phyloP scores from a whole-genome alignment of 1,140 invertebrate species.

The Lamellibrachia luymesi region DNA sequence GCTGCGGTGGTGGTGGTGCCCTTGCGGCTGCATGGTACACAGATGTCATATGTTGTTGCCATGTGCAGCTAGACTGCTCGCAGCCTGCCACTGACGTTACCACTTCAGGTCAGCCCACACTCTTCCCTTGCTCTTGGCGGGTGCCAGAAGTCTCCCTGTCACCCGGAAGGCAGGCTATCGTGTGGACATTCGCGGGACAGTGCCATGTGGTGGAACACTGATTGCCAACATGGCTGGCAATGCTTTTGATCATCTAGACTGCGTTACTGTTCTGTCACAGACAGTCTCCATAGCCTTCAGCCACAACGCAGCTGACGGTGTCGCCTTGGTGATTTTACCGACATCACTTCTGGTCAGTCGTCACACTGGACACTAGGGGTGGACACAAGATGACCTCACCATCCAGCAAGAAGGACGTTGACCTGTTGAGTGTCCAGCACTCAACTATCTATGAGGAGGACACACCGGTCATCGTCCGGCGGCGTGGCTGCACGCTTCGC shows the following conservation, averaged over 20 bases:
- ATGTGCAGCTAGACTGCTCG: not conserved
- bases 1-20: not conserved
- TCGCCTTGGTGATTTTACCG: not conserved
- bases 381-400: not conserved
- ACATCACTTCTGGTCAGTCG: not conserved
- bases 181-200: no score
- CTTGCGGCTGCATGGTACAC: not conserved
- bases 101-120: not conserved
- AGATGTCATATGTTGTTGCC: not conserved
- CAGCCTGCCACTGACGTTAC: not conserved
- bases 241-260: not conserved
- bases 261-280: not conserved
- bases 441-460: conserved; percentile 56
- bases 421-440: conserved; percentile 10
- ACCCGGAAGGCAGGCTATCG: not conserved
- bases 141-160: not conserved
- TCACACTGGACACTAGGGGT: not conserved
- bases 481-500: conserved; percentile 56
- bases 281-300: not conserved
- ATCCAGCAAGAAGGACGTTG: not conserved
- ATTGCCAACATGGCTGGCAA: not conserved
- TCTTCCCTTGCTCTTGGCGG: not conserved
- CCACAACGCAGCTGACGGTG: no score
- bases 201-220: not conserved
- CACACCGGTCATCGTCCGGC: conserved; percentile 55